Evolutionary conservation across 2,797 vertebrate species (phyloP).

Genomic region (Neosilurus hyrtlii): DNA sequence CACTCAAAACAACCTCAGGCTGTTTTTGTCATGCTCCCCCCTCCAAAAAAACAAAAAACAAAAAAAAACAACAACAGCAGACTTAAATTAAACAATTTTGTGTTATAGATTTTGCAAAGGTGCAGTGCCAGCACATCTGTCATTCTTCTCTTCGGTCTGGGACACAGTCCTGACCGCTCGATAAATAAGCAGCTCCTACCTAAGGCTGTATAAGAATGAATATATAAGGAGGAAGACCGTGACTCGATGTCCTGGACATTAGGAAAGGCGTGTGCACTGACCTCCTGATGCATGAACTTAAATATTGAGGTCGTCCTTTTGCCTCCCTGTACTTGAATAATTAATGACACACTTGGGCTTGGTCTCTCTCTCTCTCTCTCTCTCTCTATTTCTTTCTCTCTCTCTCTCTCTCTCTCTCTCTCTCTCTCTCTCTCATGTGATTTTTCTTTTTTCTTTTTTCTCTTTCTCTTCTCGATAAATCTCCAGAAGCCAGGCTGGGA

Average conservation of each 20-base stretch:
- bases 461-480: background rate
- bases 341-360: conserved; percentile 51
- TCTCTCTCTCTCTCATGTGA: too few relatives aligned
- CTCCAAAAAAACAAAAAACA: too few relatives aligned
- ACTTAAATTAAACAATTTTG: conserved; percentile 9
- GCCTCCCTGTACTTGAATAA: conserved; percentile 35
- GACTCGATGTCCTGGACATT: conserved; percentile 4
- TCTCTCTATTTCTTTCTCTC: conserved; percentile 20
- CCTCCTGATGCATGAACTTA: conserved; percentile 1
- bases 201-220: conserved; percentile 20
- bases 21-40: conserved; percentile 12
- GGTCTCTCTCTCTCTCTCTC: conserved; percentile 33
- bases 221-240: conserved; percentile 20
- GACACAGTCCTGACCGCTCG: conserved; percentile 24
- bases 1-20: conserved; percentile 27
- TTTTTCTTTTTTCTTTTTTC: too few relatives aligned
- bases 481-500: background rate
- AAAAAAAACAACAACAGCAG: conserved; percentile 20
- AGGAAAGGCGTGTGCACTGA: background rate
- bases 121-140: conserved; percentile 30
- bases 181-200: conserved; percentile 20
- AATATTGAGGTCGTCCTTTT: conserved; percentile 2
- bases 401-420: background rate
- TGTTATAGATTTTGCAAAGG: conserved; percentile 20
- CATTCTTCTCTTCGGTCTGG: background rate